Percentiles rank a stretch among this genome's conserved stretches.
Evolutionary conservation across 2,113 vertebrate genomes (phyloP).

Genomic region (Colius striatus): DNA sequence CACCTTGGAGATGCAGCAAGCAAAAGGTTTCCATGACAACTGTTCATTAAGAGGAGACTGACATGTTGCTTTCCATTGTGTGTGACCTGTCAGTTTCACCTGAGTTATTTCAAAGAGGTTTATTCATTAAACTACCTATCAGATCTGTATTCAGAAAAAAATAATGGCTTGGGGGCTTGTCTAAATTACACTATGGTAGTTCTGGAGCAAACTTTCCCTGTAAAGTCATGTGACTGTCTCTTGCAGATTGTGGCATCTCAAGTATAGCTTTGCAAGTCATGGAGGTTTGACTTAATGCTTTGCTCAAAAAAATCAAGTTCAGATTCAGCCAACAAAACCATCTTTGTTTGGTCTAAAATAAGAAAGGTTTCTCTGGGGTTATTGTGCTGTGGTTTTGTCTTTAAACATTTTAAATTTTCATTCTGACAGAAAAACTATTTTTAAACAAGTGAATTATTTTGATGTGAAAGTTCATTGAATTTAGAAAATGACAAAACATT

Average conservation of each 20-base stretch:
- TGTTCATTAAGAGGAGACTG: slow-evolving; percentile 38
- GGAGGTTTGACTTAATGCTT: background rate
- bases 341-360: background rate
- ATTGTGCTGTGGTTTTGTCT: background rate
- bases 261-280: background rate
- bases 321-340: background rate
- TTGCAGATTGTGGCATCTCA: background rate
- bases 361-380: background rate
- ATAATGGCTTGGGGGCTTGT: background rate
- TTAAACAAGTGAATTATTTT: background rate
- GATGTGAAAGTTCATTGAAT: background rate
- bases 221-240: background rate
- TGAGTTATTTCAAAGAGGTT: slow-evolving; percentile 46
- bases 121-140: slow-evolving; percentile 4
- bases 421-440: background rate
- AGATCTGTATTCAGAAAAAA: background rate
- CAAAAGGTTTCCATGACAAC: slow-evolving; percentile 66
- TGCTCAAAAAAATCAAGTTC: background rate
- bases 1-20: slow-evolving; percentile 44
- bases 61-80: slow-evolving; percentile 18
- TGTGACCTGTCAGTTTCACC: slow-evolving; percentile 17
- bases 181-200: background rate
- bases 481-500: background rate
- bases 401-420: background rate
- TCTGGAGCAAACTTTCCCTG: background rate